A percentile compares a stretch with the other conserved stretches of the same genome.
Evolutionary conservation across 2,888 invertebrate genomes (phyloP).

Genomic region (Synergus laeviventris): DNA sequence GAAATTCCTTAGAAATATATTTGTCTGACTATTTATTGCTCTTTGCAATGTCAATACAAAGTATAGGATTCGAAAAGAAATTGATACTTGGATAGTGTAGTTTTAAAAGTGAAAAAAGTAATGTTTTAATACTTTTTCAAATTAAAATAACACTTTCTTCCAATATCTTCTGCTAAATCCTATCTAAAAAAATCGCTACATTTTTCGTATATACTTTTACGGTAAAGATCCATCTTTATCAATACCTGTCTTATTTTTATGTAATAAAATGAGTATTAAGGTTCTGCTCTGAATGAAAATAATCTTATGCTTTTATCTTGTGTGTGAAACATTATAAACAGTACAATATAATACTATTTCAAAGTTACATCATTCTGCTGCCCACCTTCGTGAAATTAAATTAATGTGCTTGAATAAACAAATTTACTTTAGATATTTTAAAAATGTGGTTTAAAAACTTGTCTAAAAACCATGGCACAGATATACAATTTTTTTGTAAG

Average conservation of each 20-base stretch:
- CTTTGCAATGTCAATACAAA: not conserved
- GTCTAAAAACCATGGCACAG: conserved; percentile 7
- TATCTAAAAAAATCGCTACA: conserved; percentile 21
- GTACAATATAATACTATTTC: conserved; percentile 25
- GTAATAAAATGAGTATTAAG: conserved; percentile 34
- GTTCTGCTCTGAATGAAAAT: conserved; percentile 27
- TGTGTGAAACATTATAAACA: conserved; percentile 16
- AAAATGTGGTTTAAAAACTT: not conserved
- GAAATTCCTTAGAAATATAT: not conserved
- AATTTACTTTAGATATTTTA: not conserved
- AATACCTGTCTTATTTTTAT: conserved; percentile 31
- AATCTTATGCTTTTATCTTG: conserved; percentile 5
- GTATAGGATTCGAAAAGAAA: not conserved
- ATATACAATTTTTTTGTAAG: not conserved
- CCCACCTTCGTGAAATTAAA: not conserved
- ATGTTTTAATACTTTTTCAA: not conserved
- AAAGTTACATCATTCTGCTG: conserved; percentile 12
- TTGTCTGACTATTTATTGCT: not conserved
- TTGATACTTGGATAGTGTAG: not conserved
- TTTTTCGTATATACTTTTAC: conserved; percentile 36
- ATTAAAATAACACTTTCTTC: conserved; percentile 28
- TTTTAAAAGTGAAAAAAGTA: not conserved
- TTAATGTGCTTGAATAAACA: not conserved
- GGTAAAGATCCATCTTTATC: conserved; percentile 37
- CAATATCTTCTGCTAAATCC: conserved; percentile 18